A percentile compares a stretch with the other conserved stretches of the same genome.
phyloP scores from a whole-genome alignment of 1,140 invertebrate genomes.

The Pararge aegeria region DNA sequence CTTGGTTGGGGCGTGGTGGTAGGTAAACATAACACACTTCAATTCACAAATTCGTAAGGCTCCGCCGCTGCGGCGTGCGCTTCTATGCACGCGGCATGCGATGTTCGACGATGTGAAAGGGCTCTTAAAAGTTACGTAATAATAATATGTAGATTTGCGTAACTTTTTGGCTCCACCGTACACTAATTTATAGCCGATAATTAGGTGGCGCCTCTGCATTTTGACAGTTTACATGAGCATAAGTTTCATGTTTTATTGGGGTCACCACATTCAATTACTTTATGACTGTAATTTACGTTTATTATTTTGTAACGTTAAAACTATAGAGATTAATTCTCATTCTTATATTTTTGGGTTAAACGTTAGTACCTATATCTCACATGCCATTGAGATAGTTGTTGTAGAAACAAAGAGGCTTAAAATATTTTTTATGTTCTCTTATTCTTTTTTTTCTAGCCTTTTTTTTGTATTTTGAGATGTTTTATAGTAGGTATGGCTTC shows the following conservation, averaged over 20 bases:
- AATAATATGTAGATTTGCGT: slow-evolving; percentile 28
- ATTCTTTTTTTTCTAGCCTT: too few relatives aligned
- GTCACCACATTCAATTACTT: slow-evolving; percentile 18
- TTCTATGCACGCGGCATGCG: neutral
- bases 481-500: too few relatives aligned
- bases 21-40: too few relatives aligned
- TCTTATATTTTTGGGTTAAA: slow-evolving; percentile 6
- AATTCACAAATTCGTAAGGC: too few relatives aligned
- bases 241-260: slow-evolving; percentile 19
- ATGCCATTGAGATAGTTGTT: neutral
- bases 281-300: slow-evolving; percentile 18
- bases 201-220: slow-evolving; percentile 28
- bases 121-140: slow-evolving; percentile 21
- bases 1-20: too few relatives aligned
- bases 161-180: slow-evolving; percentile 18
- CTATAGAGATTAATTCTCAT: slow-evolving; percentile 18
- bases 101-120: neutral
- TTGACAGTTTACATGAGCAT: slow-evolving; percentile 22
- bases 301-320: slow-evolving; percentile 20
- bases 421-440: too few relatives aligned
- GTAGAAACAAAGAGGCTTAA: too few relatives aligned
- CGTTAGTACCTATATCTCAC: neutral
- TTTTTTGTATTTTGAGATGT: too few relatives aligned
- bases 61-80: too few relatives aligned
- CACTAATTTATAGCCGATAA: slow-evolving; percentile 29